phyloP scores from a whole-genome alignment of 37 sponge, comb jelly and placozoan species.

The Tethya wilhelma region DNA sequence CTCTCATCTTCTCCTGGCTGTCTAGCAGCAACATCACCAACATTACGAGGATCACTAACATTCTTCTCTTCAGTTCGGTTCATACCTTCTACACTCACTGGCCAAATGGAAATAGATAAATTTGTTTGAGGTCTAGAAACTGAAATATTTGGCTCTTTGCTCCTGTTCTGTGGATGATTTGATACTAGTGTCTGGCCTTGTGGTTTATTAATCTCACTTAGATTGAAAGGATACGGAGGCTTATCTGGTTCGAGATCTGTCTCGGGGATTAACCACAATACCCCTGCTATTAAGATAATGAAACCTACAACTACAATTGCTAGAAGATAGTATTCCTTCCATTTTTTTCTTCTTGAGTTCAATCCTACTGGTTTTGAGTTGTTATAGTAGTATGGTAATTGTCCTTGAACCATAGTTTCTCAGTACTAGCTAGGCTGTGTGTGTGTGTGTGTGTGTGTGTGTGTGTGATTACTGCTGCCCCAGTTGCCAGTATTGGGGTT shows the following conservation, averaged over 20 bases:
- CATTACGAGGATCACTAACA: not conserved
- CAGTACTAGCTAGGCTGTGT: too few species aligned
- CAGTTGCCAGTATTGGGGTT: constrained; percentile 82
- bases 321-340: constrained; percentile 54
- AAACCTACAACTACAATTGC: constrained; percentile 27
- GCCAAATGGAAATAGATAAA: too few species aligned
- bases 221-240: too few species aligned
- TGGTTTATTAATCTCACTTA: too few species aligned
- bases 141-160: too few species aligned
- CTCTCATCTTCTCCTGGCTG: not conserved
- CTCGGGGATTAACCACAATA: constrained; percentile 45
- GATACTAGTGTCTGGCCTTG: too few species aligned
- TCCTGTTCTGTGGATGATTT: too few species aligned
- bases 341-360: not conserved
- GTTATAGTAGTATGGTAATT: constrained; percentile 48
- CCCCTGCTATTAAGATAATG: constrained; percentile 41
- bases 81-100: too few species aligned
- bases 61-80: too few species aligned
- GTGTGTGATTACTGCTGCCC: constrained; percentile 84
- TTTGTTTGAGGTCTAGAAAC: too few species aligned
- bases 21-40: not conserved
- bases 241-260: too few species aligned
- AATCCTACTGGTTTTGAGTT: constrained; percentile 28
- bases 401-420: constrained; percentile 22
- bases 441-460: too few species aligned